Base-by-base conservation (phyloP, 2,113 vertebrate species). In the Chunga burmeisteri region DNA sequence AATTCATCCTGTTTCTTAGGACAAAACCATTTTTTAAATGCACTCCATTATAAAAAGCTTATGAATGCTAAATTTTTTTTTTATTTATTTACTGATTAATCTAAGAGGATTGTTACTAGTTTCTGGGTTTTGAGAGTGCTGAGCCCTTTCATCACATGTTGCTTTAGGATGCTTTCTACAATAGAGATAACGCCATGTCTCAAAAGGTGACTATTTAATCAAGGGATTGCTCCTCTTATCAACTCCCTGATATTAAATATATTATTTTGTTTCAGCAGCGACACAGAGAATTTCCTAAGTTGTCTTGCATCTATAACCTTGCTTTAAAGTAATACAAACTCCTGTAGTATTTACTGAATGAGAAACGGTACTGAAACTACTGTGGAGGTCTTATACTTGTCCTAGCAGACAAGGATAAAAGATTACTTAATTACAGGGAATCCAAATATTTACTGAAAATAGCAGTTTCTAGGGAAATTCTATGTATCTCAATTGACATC, bases 191-290 rank as follows among this genome's bases (percentile, higher is more conserved):
- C 5, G 3, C 15, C 34, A 47, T 38, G 9, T 58, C 27, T 79
- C 56, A 82, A 53, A 75, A 47, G 13, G 32, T 59, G 89, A 84
- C 40, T 86, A 74, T 71, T 94, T 93, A 91, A 63, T 89, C 25
- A 89, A 49, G 17, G n/a, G 29, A 83, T 62, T 90, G 30, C 6
- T 85, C 8, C 19, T 68, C 32, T 73, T 92, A 75, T 63, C 32
- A 74, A 17, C 7, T 34, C n/a, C 40, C 59, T 67, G 56, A 78
- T 74, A 79, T 82, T 81, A 81, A 87, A 86, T 52, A 29, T 34
- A 34, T 93, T 58, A 56, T 16, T 83, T 82, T 84, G 22, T 55
- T 68, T 87, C 20, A 89, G 53, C 30, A 91, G n/a, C 34, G 85
- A 85, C 22, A 44, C 6, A 90, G 38, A 62, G 26, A 68, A 58